phyloP scores from a whole-genome alignment of 2,888 invertebrate species.

The Cotesia congregata region DNA sequence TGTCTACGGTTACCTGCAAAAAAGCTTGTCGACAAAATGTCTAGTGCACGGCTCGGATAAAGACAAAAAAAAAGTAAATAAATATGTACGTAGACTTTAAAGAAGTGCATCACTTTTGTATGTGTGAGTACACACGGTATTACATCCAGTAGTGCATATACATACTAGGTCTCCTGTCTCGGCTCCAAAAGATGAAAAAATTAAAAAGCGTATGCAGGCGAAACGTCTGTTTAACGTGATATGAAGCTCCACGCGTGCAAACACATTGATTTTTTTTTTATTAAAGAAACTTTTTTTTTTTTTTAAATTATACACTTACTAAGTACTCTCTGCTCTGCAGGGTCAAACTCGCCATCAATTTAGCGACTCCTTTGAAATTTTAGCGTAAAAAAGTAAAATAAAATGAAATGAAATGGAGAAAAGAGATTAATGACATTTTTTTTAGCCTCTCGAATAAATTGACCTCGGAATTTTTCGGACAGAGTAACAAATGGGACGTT shows the following conservation, averaged over 20 bases:
- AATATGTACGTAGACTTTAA: neutral
- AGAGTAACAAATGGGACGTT: neutral
- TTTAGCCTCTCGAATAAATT: neutral
- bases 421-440: neutral
- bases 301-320: neutral
- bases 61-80: neutral
- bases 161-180: neutral
- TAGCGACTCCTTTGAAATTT: neutral
- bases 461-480: neutral
- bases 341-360: neutral
- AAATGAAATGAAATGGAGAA: neutral
- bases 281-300: neutral
- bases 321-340: no score
- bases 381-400: no score
- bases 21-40: neutral
- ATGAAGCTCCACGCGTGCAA: neutral
- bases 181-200: neutral
- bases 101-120: neutral
- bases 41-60: neutral
- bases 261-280: neutral
- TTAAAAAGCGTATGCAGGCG: neutral
- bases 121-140: no score
- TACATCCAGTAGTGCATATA: neutral
- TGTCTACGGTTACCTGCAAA: neutral
- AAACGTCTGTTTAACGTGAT: neutral